These are phyloP conservation scores for Nesogale talazaci DNA, from an alignment of 2,113 vertebrate species.

Conservation along the genomic window DNA sequence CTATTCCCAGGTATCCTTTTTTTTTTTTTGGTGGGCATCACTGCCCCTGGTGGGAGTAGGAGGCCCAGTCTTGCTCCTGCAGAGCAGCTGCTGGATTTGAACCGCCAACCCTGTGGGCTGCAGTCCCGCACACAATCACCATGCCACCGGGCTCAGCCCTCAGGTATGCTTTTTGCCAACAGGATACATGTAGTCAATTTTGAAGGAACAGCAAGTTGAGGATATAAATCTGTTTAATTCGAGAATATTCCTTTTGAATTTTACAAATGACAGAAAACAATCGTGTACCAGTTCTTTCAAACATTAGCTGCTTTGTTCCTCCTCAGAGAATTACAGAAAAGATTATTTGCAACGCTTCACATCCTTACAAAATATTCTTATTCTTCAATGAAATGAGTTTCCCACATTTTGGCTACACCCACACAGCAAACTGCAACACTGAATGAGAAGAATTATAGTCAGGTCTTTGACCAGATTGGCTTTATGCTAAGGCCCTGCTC, in stretches of 20 bases:
- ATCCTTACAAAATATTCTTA: slow-evolving; percentile 93
- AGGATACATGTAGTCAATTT: slow-evolving; percentile 10
- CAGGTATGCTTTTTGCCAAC: slow-evolving; percentile 48
- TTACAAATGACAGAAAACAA: slow-evolving; percentile 85
- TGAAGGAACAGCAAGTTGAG: slow-evolving; percentile 83
- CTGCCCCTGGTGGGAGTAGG: no score
- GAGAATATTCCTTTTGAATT: slow-evolving; percentile 86
- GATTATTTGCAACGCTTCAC: slow-evolving; percentile 95
- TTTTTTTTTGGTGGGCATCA: no score
- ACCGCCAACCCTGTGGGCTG: no score
- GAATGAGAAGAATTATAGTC: slow-evolving; percentile 87
- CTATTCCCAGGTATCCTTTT: slow-evolving; percentile 64
- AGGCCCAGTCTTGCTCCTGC: no score
- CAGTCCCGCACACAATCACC: no score
- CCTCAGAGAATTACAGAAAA: slow-evolving; percentile 89
- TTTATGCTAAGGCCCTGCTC: slow-evolving; percentile 80
- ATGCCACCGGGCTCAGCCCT: no score
- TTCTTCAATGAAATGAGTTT: slow-evolving; percentile 94
- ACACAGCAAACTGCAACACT: slow-evolving; percentile 84
- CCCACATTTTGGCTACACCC: slow-evolving; percentile 94
- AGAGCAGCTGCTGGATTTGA: no score
- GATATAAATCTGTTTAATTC: slow-evolving; percentile 89
- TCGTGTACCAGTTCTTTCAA: slow-evolving; percentile 85
- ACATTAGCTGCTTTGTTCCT: slow-evolving; percentile 94
- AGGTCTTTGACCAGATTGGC: slow-evolving; percentile 80